Conservation (phyloP, 2,888 invertebrate species). For the Shargacucullia verbasci region DNA sequence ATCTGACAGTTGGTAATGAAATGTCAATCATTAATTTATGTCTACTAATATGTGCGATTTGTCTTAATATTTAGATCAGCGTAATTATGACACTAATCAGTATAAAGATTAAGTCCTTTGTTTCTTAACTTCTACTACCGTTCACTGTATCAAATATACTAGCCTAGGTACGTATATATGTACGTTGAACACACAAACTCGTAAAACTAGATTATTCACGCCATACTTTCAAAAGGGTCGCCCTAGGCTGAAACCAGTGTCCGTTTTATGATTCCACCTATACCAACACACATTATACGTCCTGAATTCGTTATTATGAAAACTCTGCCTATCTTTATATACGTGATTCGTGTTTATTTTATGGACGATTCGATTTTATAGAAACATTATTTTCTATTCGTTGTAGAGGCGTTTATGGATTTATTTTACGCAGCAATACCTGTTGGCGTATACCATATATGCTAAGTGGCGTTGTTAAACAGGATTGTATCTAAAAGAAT, state of each 20-base stretch:
- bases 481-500: too few species aligned
- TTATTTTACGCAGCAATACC: neutral
- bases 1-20: too few species aligned
- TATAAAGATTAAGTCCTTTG: slow-evolving; percentile 12
- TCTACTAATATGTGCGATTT: too few species aligned
- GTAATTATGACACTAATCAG: neutral
- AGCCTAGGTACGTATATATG: slow-evolving; percentile 5
- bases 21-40: too few species aligned
- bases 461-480: too few species aligned
- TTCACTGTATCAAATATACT: slow-evolving; percentile 3
- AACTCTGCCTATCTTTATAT: slow-evolving; percentile 20
- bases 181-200: slow-evolving; percentile 17
- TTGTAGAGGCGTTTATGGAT: slow-evolving; percentile 7
- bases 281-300: slow-evolving; percentile 29
- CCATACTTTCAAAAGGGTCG: slow-evolving; percentile 40
- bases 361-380: slow-evolving; percentile 15
- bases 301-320: slow-evolving; percentile 31
- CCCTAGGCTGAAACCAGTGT: slow-evolving; percentile 36
- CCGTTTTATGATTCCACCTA: slow-evolving; percentile 41
- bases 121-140: slow-evolving; percentile 9
- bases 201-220: slow-evolving; percentile 51
- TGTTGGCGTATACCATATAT: neutral
- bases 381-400: slow-evolving; percentile 1
- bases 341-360: neutral
- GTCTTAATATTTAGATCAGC: too few species aligned